Evolutionary conservation across 2,888 invertebrate species (phyloP).

Genomic region (Melitaea athalia): DNA sequence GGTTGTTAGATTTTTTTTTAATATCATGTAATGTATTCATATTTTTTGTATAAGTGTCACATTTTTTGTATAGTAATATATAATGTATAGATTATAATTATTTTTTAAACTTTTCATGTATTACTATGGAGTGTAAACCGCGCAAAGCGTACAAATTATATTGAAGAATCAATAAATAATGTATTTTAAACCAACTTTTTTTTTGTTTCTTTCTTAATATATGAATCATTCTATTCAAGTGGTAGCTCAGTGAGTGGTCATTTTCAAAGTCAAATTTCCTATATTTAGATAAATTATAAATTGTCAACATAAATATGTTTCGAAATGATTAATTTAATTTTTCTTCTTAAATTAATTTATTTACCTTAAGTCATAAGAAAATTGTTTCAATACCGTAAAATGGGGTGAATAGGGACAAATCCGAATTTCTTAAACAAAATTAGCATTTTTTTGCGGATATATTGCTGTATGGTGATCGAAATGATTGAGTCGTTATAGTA

Average conservation of each 20-base stretch:
- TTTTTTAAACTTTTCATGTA: slow-evolving; percentile 26
- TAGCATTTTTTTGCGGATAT: too few species aligned
- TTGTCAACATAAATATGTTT: too few species aligned
- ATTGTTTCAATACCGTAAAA: too few species aligned
- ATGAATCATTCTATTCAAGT: not conserved
- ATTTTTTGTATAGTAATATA: slow-evolving; percentile 34
- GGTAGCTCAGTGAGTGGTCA: too few species aligned
- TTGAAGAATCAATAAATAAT: slow-evolving; percentile 42
- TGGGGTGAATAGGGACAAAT: too few species aligned
- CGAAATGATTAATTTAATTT: not conserved
- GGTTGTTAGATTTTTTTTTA: not conserved
- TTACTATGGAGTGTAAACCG: slow-evolving; percentile 34
- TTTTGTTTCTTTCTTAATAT: slow-evolving; percentile 26
- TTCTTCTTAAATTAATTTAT: not conserved
- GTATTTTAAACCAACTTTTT: slow-evolving; percentile 43
- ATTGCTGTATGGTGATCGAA: too few species aligned
- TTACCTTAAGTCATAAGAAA: too few species aligned
- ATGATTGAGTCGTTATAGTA: too few species aligned
- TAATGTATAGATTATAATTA: slow-evolving; percentile 23
- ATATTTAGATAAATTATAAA: too few species aligned
- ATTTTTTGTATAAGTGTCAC: slow-evolving; percentile 20
- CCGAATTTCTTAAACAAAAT: too few species aligned
- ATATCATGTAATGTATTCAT: not conserved
- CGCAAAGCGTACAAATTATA: slow-evolving; percentile 46
- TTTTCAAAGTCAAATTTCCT: too few species aligned